Evolutionary conservation across 2,888 invertebrate genomes (phyloP).

Genomic region (Leptodirus hochenwartii): DNA sequence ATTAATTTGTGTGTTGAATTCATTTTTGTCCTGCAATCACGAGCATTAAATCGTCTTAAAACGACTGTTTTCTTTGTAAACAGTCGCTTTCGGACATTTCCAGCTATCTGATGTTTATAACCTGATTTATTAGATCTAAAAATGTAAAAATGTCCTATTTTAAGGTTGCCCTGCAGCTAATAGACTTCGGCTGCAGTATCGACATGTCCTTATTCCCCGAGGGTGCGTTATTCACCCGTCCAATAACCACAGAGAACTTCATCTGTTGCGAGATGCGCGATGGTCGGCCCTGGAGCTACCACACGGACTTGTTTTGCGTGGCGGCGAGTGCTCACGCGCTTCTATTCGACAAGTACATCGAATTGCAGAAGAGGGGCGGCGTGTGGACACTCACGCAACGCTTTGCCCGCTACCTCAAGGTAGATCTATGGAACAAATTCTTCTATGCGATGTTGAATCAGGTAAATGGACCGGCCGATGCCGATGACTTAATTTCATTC

Average conservation of each 20-base stretch:
- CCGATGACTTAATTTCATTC: constrained; percentile 8
- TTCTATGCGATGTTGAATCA: constrained; percentile 64
- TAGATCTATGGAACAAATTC: constrained; percentile 56
- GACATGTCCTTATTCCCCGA: constrained; percentile 74
- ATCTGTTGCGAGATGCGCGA: constrained; percentile 85
- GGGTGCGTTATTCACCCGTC: constrained; percentile 48
- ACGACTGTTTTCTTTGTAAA: too few species aligned
- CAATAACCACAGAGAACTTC: constrained; percentile 57
- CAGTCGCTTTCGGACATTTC: too few species aligned
- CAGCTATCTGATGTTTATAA: too few species aligned
- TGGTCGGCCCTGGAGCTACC: constrained; percentile 81
- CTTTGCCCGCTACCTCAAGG: constrained; percentile 18
- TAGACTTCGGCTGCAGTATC: constrained; percentile 89
- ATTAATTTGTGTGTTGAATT: too few species aligned
- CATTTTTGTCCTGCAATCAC: too few species aligned
- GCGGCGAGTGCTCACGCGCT: constrained; percentile 77
- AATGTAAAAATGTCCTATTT: too few species aligned
- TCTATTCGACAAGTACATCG: constrained; percentile 80
- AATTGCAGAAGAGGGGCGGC: constrained; percentile 26
- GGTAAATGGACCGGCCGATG: constrained; percentile 22
- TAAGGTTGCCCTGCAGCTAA: constrained; percentile 58
- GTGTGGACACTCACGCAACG: constrained; percentile 23
- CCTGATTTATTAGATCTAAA: too few species aligned
- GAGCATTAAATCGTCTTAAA: too few species aligned
- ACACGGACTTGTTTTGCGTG: constrained; percentile 80